A percentile compares a stretch with the other conserved stretches of the same genome.
phyloP scores from a whole-genome alignment of 2,113 vertebrate genomes.

The Argyrosomus japonicus region DNA sequence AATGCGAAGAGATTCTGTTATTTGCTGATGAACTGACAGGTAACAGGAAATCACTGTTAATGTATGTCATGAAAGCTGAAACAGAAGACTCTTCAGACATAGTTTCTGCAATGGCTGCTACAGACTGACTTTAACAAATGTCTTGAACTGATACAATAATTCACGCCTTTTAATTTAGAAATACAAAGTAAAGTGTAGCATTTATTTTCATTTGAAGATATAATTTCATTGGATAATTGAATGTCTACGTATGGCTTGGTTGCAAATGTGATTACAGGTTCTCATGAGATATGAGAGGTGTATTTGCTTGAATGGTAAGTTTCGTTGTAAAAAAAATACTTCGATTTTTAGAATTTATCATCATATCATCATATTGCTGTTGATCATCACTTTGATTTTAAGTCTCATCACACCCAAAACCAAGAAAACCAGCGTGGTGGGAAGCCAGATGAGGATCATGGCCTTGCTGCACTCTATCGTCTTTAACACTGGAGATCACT shows the following conservation, averaged over 20 bases:
- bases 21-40: background rate
- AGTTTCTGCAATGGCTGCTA: background rate
- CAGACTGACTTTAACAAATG: background rate
- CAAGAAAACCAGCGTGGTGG: background rate
- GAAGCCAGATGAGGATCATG: slow-evolving; percentile 10
- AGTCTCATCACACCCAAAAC: background rate
- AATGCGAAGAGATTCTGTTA: background rate
- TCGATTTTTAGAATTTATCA: background rate
- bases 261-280: background rate
- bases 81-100: background rate
- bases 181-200: background rate
- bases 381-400: background rate
- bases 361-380: background rate
- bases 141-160: no score
- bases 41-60: background rate
- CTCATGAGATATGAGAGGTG: background rate
- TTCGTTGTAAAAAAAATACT: background rate
- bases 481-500: background rate
- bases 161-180: background rate
- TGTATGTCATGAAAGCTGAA: background rate
- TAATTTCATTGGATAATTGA: no score
- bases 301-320: background rate
- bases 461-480: background rate
- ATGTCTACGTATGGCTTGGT: background rate
- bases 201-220: background rate